Percentiles rank a stretch among this genome's conserved stretches.
These are phyloP conservation scores for Arnoldichthys spilopterus DNA, from an alignment of 2,797 vertebrate species.

Conservation along the genomic window DNA sequence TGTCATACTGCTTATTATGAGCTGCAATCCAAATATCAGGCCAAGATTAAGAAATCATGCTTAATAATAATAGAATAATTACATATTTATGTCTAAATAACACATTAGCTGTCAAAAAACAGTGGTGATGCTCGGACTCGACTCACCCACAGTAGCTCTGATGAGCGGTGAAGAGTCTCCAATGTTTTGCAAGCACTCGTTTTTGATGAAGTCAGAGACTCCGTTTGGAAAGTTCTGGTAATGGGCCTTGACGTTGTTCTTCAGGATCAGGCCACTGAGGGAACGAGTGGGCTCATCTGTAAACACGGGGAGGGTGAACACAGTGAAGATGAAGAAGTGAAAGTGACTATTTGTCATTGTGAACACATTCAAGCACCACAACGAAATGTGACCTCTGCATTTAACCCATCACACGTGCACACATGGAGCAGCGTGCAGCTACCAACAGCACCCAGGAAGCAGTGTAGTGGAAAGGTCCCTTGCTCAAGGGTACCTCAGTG, in stretches of 20 bases:
- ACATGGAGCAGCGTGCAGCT: too few relatives aligned
- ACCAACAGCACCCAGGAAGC: too few relatives aligned
- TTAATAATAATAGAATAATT: background rate
- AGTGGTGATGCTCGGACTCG: background rate
- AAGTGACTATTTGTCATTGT: too few relatives aligned
- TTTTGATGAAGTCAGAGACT: conserved; percentile 97
- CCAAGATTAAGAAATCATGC: background rate
- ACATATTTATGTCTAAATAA: background rate
- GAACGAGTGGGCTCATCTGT: conserved; percentile 96
- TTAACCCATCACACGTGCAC: too few relatives aligned
- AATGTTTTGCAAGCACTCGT: conserved; percentile 94
- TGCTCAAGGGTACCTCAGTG: too few relatives aligned
- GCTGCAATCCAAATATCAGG: background rate
- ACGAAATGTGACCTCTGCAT: too few relatives aligned
- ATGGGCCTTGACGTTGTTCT: conserved; percentile 98
- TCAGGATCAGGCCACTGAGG: conserved; percentile 96
- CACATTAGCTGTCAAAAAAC: background rate
- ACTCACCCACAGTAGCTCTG: conserved; percentile 96
- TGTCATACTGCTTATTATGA: too few relatives aligned
- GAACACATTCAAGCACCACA: too few relatives aligned
- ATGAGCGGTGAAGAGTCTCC: conserved; percentile 95
- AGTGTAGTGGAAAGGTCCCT: too few relatives aligned
- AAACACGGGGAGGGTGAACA: background rate
- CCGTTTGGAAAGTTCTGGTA: conserved; percentile 97
- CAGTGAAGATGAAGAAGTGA: background rate